Conservation (phyloP, 1,140 invertebrate genomes). For the Trachymyrmex septentrionalis region DNA sequence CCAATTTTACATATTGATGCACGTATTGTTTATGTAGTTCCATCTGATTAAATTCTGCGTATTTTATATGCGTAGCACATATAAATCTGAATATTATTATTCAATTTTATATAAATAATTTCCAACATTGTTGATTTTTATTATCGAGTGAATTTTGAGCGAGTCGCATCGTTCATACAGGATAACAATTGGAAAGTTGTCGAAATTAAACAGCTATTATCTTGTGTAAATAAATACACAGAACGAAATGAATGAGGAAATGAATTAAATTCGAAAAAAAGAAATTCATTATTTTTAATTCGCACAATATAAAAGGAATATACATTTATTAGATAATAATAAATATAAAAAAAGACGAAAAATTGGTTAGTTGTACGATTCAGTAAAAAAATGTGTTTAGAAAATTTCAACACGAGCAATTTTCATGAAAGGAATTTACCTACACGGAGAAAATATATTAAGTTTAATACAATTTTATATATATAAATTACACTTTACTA, state of each 20-base stretch:
- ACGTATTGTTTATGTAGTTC: neutral
- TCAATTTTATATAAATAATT: conserved; percentile 18
- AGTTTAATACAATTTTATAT: too few relatives aligned
- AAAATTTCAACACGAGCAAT: neutral
- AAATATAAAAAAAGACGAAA: neutral
- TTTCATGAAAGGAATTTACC: neutral
- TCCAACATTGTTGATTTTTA: conserved; percentile 22
- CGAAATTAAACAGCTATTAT: neutral
- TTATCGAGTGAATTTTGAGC: conserved; percentile 21
- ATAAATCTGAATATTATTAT: conserved; percentile 17
- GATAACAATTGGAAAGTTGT: neutral
- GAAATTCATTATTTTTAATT: neutral
- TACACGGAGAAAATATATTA: neutral
- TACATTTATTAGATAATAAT: neutral
- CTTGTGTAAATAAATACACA: neutral
- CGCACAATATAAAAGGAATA: neutral
- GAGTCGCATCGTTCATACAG: neutral
- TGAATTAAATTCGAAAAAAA: neutral
- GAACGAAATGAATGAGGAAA: neutral
- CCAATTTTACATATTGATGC: neutral
- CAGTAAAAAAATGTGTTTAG: neutral
- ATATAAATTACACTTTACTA: too few relatives aligned
- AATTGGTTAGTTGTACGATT: neutral
- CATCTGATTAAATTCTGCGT: conserved; percentile 8
- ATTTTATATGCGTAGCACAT: neutral